These are phyloP conservation scores for Ia io DNA, from an alignment of 2,113 vertebrate genomes.

Conservation along the genomic window DNA sequence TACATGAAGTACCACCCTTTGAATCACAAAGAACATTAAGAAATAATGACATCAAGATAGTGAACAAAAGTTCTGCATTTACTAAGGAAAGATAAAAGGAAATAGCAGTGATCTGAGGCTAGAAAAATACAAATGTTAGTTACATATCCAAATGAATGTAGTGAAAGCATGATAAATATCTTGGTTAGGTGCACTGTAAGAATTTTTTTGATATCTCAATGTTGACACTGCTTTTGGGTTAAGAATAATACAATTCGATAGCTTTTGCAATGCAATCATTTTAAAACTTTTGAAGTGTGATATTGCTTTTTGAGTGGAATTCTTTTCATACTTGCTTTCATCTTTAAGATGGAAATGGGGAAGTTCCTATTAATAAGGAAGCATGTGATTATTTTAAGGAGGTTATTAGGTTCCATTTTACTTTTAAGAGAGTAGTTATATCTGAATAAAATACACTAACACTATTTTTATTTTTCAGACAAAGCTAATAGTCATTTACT, in stretches of 20 bases:
- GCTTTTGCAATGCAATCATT: not conserved
- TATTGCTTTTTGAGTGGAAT: not conserved
- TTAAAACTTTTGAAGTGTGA: slow-evolving; percentile 11
- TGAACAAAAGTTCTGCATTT: not conserved
- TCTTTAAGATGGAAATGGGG: not conserved
- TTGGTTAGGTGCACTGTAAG: not conserved
- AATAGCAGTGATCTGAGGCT: not conserved
- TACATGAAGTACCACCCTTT: not conserved
- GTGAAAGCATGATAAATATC: not conserved
- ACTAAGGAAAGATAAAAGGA: not conserved
- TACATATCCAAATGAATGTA: not conserved
- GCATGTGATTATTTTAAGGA: not conserved
- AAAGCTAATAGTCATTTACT: not conserved
- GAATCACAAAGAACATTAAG: not conserved
- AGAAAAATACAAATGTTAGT: not conserved
- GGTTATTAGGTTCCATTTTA: not conserved
- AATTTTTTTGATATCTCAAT: not conserved
- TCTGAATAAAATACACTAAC: not conserved
- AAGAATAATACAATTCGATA: not conserved
- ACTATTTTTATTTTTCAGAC: slow-evolving; percentile 13
- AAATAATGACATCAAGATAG: not conserved
- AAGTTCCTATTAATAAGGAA: not conserved
- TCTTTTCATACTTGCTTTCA: not conserved
- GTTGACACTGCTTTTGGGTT: not conserved
- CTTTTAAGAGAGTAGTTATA: not conserved